Conservation (phyloP, 1,140 invertebrate genomes). For the Euura lappo region DNA sequence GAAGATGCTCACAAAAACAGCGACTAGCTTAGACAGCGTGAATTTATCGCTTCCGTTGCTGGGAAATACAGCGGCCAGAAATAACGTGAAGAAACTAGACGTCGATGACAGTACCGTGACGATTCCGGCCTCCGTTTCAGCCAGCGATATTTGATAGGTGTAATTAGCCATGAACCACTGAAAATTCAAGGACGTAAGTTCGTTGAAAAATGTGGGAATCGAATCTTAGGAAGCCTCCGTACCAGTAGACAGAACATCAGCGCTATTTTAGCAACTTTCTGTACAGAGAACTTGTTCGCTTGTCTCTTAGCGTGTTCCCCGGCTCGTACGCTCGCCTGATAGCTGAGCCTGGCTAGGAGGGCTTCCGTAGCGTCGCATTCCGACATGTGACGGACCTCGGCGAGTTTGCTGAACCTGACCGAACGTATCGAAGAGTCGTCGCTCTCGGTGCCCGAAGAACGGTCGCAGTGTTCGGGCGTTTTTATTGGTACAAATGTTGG, state of each 20-base stretch:
- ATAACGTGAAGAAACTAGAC: constrained; percentile 83
- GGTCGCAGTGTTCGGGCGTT: constrained; percentile 69
- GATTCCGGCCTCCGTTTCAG: constrained; percentile 75
- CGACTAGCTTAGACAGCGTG: constrained; percentile 81
- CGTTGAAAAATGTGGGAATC: not conserved
- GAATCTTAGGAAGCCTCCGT: constrained; percentile 44
- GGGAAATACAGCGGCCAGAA: constrained; percentile 82
- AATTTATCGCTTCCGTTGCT: constrained; percentile 78
- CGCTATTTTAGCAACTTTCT: constrained; percentile 76
- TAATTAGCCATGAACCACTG: constrained; percentile 87
- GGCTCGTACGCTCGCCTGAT: constrained; percentile 78
- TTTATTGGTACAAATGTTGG: constrained; percentile 85
- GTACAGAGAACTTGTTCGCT: constrained; percentile 73
- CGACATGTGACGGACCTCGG: constrained; percentile 83
- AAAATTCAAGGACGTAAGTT: constrained; percentile 26
- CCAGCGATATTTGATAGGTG: constrained; percentile 79
- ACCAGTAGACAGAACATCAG: constrained; percentile 82
- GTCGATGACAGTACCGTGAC: constrained; percentile 83
- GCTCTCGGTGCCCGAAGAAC: constrained; percentile 80
- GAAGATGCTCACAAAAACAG: constrained; percentile 77
- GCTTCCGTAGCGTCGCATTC: constrained; percentile 85
- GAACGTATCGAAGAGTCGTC: constrained; percentile 79
- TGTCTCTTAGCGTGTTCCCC: constrained; percentile 70
- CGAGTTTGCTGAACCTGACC: constrained; percentile 84
- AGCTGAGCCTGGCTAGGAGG: constrained; percentile 82